Base-by-base conservation (phyloP, 2,888 invertebrate species). In the Drosophila melanocephala region DNA sequence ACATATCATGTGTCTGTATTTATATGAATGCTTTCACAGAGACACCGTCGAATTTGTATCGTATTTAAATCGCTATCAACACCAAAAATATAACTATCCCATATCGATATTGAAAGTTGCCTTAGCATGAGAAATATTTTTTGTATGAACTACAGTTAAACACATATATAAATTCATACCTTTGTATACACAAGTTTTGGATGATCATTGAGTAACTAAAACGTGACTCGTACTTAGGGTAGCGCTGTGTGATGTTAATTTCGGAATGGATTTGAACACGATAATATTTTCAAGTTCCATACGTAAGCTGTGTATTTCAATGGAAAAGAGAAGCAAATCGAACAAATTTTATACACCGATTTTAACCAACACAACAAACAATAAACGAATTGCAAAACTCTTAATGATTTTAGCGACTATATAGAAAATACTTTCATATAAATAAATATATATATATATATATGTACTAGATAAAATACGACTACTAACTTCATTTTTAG, bases 31-130 rank as follows among this genome's bases (percentile, higher is more conserved):
- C 69, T 70, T 56, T 44, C 61, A 58, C 66, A 72, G 44, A 79
- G 71, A 77, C 71, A 59, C 63, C 58, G 26, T 65, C 56, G 74
- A 67, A 72, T 78, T 65, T 61, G 56, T 58, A 28, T 28, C 16
- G 51, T 51, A 30, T 37, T 51, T 51, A 33, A 57, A 47, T 28
- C 59, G 63, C 44, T 50, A 71, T 0, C 53, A 58, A 78, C 63
- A 71, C 71, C 58, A 65, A 72, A 32, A 9, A 7, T 28, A 75
- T 72, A 85, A 81, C 84, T 81, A 90, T 77, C 84, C 92, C 92
- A 92, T 92, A 93, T 92, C 92, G 91, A 92, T 91, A 92, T 92
- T 92, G 87, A 93, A 91, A 91, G 92, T 92, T 93, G 93, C 93
- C 93, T 93, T 93, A 93, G 92, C 91, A 90, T 83, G 82, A 87